Conservation (phyloP, 2,113 vertebrate genomes). For the Prochilodus magdalenae region DNA sequence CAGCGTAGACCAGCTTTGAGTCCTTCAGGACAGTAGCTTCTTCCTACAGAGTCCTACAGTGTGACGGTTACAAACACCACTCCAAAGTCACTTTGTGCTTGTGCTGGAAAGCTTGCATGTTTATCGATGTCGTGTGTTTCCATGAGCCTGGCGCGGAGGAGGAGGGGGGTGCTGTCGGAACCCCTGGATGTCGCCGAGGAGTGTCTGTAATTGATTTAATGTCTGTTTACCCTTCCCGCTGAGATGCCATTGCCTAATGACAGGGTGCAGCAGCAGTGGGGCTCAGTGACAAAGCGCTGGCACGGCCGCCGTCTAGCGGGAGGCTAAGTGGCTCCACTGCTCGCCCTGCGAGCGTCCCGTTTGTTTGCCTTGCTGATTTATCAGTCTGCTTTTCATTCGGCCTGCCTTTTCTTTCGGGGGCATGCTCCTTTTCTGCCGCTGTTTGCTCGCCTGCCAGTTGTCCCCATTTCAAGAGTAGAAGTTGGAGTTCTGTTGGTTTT, state of each 20-base stretch:
- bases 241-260: constrained; percentile 80
- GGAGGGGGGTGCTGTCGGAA: constrained; percentile 41
- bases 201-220: constrained; percentile 84
- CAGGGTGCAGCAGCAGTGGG: constrained; percentile 80
- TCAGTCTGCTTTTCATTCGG: constrained; percentile 52
- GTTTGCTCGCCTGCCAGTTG: constrained; percentile 25
- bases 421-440: constrained; percentile 60
- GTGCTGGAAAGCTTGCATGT: constrained; percentile 10
- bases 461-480: constrained; percentile 28
- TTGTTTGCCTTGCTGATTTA: constrained; percentile 72
- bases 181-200: constrained; percentile 64
- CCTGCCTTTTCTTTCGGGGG: constrained; percentile 42
- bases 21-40: background rate
- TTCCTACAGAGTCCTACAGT: background rate
- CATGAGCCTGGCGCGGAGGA: constrained; percentile 52
- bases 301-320: constrained; percentile 77
- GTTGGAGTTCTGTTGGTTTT: background rate
- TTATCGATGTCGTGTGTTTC: constrained; percentile 42
- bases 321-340: constrained; percentile 79
- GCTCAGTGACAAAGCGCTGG: constrained; percentile 81
- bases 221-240: constrained; percentile 83
- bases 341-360: constrained; percentile 65
- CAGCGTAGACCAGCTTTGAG: background rate
- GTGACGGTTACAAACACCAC: no score
- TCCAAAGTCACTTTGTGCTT: background rate